Evolutionary conservation across 1,140 invertebrate genomes (phyloP), one percentile per base, ranked within the genome.

Genomic region (Galleria mellonella): DNA sequence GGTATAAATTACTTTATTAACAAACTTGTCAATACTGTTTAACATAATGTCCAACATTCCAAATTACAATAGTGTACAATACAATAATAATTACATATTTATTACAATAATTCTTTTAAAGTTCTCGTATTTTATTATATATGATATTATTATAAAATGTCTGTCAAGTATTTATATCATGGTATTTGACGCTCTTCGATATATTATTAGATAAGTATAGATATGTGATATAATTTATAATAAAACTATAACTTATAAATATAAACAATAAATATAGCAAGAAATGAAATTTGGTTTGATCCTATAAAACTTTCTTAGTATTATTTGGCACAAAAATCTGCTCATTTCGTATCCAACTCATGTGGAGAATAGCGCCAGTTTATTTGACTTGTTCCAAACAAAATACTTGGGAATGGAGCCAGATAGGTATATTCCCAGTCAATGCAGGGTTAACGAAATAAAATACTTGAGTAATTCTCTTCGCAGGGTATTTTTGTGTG

Each of bases 301-400:
- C 38, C 40, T 47, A 53, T 47, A 44, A 54, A 44, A 28, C 47
- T 47, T 44, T 29, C 42, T 29, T 39, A 47, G 46, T 48, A 51
- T 47, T 41, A 33, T 49, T 57, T 57, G 54, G 54, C 54, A 52
- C 54, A 49, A 57, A 48, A 51, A 29, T 41, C 37, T 27, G 40
- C 14, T 47, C 36, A 23, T 23, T 23, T 23, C 35, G 42, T 38
- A 55, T 48, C 45, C 15, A 44, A 47, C 38, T 40, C 29, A 13
- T 30, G 28, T 40, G 12, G 11, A 14, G 38, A 40, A 40, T 40
- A 40, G 23, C 27, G 12, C 13, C 32, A 27, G 43, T 43, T 48
- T 36, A 42, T 42, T 48, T 30, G 47, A 42, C 32, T 43, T 33
- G 32, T 28, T 43, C 9, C 45, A 32, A 40, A 37, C 12, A n/a